Percentiles rank a stretch among this genome's conserved stretches.
These are phyloP conservation scores for Pelodiscus sinensis DNA, from an alignment of 2,113 vertebrate species.

Conservation along the genomic window DNA sequence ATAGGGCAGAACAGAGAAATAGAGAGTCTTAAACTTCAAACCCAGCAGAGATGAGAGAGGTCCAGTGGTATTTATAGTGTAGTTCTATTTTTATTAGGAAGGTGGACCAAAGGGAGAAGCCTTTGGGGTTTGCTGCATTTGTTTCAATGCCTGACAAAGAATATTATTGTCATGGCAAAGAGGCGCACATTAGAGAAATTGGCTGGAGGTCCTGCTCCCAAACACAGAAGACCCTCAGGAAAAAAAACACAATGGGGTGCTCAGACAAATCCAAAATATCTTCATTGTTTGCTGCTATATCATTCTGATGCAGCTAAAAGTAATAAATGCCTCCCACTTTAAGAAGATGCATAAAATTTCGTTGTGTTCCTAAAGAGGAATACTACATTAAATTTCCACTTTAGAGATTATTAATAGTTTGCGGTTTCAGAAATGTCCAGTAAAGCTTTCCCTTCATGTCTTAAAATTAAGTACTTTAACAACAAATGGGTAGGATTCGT, in stretches of 20 bases:
- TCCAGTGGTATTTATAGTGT: background rate
- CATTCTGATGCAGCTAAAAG: background rate
- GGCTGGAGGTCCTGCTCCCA: background rate
- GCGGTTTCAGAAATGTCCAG: background rate
- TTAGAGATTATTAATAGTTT: background rate
- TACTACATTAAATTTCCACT: background rate
- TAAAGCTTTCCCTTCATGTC: background rate
- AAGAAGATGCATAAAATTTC: background rate
- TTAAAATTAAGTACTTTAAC: background rate
- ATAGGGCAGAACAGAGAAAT: background rate
- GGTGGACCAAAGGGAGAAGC: background rate
- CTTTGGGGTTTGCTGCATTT: background rate
- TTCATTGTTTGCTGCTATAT: background rate
- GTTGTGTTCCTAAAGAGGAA: background rate
- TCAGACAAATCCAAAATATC: background rate
- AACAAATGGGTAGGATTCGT: background rate
- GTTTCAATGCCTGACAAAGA: background rate
- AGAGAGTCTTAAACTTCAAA: background rate
- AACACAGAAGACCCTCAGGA: too few relatives aligned
- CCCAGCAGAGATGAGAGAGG: background rate
- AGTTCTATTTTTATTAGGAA: background rate
- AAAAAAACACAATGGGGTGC: too few relatives aligned
- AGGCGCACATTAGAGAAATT: background rate
- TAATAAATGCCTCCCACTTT: background rate
- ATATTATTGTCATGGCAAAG: background rate